Conservation (phyloP, 2,888 invertebrate species). For the Pyrocoelia pectoralis region DNA sequence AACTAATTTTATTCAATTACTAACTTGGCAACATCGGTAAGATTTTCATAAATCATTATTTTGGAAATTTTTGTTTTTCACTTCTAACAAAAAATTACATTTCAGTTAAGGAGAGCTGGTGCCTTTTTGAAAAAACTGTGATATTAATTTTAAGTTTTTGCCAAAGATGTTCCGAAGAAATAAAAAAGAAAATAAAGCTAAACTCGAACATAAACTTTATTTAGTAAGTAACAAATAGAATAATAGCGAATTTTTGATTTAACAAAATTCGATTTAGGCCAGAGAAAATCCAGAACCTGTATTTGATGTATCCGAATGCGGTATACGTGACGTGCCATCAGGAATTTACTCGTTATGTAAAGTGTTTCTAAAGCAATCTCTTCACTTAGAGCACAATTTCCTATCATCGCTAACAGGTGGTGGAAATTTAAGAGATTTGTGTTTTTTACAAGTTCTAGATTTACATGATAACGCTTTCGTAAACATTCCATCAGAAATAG, state of each 20-base stretch:
- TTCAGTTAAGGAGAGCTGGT: conserved; percentile 15
- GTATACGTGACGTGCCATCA: conserved; percentile 74
- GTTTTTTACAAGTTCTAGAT: conserved; percentile 71
- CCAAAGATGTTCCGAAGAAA: conserved; percentile 51
- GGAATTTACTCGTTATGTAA: conserved; percentile 83
- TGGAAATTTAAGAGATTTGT: conserved; percentile 75
- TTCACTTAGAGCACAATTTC: conserved; percentile 74
- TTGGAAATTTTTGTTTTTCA: too few species aligned
- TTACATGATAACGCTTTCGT: conserved; percentile 72
- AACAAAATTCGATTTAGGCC: conserved; percentile 60
- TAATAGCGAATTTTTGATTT: conserved; percentile 19
- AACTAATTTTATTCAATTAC: too few species aligned
- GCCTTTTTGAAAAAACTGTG: conserved; percentile 23
- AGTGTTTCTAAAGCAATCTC: conserved; percentile 79
- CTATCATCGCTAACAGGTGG: conserved; percentile 74
- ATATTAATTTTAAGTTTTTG: conserved; percentile 20
- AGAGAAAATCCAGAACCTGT: conserved; percentile 82
- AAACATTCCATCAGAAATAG: conserved; percentile 70
- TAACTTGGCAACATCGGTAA: too few species aligned
- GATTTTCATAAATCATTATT: too few species aligned
- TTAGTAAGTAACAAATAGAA: conserved; percentile 57
- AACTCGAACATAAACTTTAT: conserved; percentile 68
- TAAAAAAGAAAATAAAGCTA: conserved; percentile 64
- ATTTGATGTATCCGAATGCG: conserved; percentile 83
- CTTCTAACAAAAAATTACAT: background rate